Conservation (phyloP, 37 sponge, comb jelly and placozoan species). For the Haliclona indistincta region DNA sequence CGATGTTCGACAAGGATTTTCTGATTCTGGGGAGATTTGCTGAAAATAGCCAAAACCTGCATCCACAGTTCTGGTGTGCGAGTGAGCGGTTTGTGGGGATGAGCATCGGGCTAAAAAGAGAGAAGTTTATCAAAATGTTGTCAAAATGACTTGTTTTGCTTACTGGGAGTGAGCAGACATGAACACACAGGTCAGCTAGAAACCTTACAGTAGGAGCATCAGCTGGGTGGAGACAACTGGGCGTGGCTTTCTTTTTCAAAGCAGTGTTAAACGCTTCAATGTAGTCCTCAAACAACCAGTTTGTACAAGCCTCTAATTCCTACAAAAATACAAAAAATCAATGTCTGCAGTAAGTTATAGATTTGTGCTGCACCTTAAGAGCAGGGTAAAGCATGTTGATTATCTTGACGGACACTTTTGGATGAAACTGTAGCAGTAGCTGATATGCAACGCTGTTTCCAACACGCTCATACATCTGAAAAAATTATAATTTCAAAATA, state of each 20-base stretch:
- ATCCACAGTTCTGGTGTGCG: slow-evolving; percentile 5
- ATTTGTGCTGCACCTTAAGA: slow-evolving; percentile 35
- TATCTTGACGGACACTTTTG: slow-evolving; percentile 11
- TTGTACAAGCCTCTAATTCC: neutral
- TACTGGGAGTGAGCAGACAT: slow-evolving; percentile 57
- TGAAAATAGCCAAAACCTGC: slow-evolving; percentile 34
- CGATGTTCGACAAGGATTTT: slow-evolving; percentile 1
- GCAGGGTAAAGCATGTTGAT: slow-evolving; percentile 48
- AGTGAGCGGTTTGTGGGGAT: neutral
- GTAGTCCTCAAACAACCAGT: slow-evolving; percentile 4
- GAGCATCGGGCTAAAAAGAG: neutral
- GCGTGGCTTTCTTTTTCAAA: slow-evolving; percentile 25
- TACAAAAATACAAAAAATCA: neutral
- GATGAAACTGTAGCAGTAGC: slow-evolving; percentile 45
- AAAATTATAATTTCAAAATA: neutral
- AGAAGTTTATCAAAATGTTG: neutral
- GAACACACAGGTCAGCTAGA: slow-evolving; percentile 30
- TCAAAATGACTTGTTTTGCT: neutral
- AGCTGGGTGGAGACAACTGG: slow-evolving; percentile 45
- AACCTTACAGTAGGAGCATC: slow-evolving; percentile 48
- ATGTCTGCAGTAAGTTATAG: neutral
- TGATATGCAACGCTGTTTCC: slow-evolving; percentile 69
- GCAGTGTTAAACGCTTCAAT: slow-evolving; percentile 9
- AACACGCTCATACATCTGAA: slow-evolving; percentile 52
- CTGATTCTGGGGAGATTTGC: slow-evolving; percentile 39